These are phyloP conservation scores for Parnassius glacialis DNA, from an alignment of 2,888 invertebrate species.

Conservation along the genomic window DNA sequence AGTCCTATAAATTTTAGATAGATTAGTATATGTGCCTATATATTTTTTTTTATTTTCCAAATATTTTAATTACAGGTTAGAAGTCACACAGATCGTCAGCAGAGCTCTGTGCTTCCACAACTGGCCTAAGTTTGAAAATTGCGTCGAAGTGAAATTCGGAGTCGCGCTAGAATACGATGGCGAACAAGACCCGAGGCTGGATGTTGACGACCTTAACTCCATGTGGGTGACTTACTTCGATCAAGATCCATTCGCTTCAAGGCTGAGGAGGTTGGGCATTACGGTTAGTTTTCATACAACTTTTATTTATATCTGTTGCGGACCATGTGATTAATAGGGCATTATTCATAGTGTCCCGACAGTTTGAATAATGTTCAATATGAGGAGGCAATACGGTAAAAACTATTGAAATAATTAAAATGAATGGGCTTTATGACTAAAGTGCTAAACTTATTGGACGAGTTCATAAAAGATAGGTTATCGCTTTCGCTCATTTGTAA, in stretches of 20 bases:
- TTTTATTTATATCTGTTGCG: neutral
- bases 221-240: slow-evolving; percentile 61
- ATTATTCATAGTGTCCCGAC: too few species aligned
- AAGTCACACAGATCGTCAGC: slow-evolving; percentile 57
- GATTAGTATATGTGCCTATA: too few species aligned
- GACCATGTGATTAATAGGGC: too few species aligned
- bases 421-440: neutral
- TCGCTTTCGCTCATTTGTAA: too few species aligned
- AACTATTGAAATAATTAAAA: neutral
- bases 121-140: slow-evolving; percentile 65
- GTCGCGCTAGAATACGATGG: slow-evolving; percentile 58
- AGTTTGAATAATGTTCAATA: too few species aligned
- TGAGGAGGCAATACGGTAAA: too few species aligned
- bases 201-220: slow-evolving; percentile 45
- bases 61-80: slow-evolving; percentile 44
- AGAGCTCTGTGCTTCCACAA: slow-evolving; percentile 57
- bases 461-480: neutral
- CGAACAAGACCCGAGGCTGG: slow-evolving; percentile 43
- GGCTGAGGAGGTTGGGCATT: slow-evolving; percentile 52
- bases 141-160: slow-evolving; percentile 58
- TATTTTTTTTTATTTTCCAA: too few species aligned
- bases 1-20: too few species aligned
- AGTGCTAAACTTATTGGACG: neutral
- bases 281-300: slow-evolving; percentile 34
- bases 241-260: slow-evolving; percentile 50